phyloP scores from a whole-genome alignment of 2,888 invertebrate genomes.

The Xanthostigma xanthostigma region DNA sequence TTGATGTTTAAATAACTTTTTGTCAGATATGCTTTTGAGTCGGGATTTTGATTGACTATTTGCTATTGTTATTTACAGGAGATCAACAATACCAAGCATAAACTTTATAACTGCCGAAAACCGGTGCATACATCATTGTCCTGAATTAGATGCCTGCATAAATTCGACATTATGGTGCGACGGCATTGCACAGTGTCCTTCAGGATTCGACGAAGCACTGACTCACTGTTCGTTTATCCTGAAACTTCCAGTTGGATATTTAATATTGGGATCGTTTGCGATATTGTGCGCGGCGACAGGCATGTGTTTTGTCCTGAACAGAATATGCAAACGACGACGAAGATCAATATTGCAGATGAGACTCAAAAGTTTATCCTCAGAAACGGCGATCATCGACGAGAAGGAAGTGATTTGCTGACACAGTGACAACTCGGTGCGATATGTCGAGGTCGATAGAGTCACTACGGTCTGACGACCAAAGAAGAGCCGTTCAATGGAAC shows the following conservation, averaged over 20 bases:
- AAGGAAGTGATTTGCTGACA: constrained; percentile 91
- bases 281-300: constrained; percentile 19
- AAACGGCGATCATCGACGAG: constrained; percentile 71
- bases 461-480: constrained; percentile 67
- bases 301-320: constrained; percentile 22
- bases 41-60: background rate
- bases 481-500: constrained; percentile 13
- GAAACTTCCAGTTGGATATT: constrained; percentile 59
- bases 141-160: constrained; percentile 69
- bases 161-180: constrained; percentile 69
- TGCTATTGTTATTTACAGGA: constrained; percentile 25
- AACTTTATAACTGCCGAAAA: constrained; percentile 33
- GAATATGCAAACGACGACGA: constrained; percentile 43
- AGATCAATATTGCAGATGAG: constrained; percentile 66
- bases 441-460: constrained; percentile 79
- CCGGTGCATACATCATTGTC: constrained; percentile 61
- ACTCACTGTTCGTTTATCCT: constrained; percentile 65
- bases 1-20: too few relatives aligned
- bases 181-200: constrained; percentile 61
- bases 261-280: constrained; percentile 33
- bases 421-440: constrained; percentile 88
- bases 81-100: constrained; percentile 36
- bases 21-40: too few relatives aligned
- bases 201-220: constrained; percentile 65
- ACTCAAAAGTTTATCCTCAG: constrained; percentile 67